Evolutionary conservation across 2,113 vertebrate genomes (phyloP).

Genomic region (Pseudorectes ferrugineus): DNA sequence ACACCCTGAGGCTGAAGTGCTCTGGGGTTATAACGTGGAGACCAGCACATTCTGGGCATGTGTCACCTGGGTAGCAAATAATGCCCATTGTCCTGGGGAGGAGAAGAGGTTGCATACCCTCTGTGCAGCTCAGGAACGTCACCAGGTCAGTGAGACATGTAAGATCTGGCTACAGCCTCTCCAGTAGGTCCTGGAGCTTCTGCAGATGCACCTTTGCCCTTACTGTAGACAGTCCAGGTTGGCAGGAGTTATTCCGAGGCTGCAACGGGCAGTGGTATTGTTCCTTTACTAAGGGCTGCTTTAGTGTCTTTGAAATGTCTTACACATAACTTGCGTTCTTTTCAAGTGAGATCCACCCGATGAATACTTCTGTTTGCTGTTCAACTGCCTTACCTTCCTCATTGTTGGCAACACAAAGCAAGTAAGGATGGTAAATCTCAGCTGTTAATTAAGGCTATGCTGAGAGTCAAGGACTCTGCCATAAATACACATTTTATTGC

Average conservation of each 20-base stretch:
- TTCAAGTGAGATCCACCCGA: not conserved
- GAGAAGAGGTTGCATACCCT: not conserved
- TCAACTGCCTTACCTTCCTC: not conserved
- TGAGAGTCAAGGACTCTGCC: not conserved
- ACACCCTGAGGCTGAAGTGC: accelerated
- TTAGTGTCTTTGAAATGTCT: not conserved
- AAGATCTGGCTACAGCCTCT: not conserved
- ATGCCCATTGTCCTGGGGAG: accelerated
- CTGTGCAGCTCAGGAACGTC: not conserved
- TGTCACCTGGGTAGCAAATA: not conserved
- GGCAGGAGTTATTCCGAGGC: not conserved
- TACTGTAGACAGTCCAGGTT: not conserved
- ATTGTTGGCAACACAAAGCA: not conserved
- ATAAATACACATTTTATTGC: not conserved
- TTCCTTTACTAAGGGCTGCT: not conserved
- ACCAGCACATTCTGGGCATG: accelerated
- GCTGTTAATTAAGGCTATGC: not conserved
- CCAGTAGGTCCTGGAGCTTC: not conserved
- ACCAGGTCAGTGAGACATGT: accelerated
- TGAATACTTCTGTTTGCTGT: not conserved
- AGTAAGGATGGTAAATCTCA: not conserved
- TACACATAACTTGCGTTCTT: not conserved
- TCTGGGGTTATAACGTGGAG: not conserved
- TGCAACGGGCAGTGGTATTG: accelerated
- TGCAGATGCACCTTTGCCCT: not conserved